Evolutionary conservation across 2,113 vertebrate species (phyloP).

Genomic region (western clawed frog (Xenopus tropicalis)): UCB_Xtro_10.0 CM004443.2:174682501-174683000

Average conservation of each 20-base stretch:
- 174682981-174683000: background rate
- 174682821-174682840: constrained; percentile 43
- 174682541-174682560: constrained; percentile 7
- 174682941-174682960: background rate
- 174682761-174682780: background rate
- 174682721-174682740: background rate
- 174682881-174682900: constrained; percentile 43
- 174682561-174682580: background rate
- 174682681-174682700: background rate
- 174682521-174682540: constrained; percentile 1
- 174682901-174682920: background rate
- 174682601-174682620: too few species aligned
- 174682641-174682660: too few species aligned
- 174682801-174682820: constrained; percentile 33
- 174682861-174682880: constrained; percentile 38
- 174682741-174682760: background rate
- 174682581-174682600: background rate
- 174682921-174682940: background rate
- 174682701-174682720: background rate
- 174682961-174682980: background rate
- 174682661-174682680: background rate
- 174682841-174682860: constrained; percentile 26
- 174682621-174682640: too few species aligned
- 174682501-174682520: background rate
- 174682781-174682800: background rate